Conservation (phyloP, 2,797 vertebrate species). For the Leptoclinus maculatus region DNA sequence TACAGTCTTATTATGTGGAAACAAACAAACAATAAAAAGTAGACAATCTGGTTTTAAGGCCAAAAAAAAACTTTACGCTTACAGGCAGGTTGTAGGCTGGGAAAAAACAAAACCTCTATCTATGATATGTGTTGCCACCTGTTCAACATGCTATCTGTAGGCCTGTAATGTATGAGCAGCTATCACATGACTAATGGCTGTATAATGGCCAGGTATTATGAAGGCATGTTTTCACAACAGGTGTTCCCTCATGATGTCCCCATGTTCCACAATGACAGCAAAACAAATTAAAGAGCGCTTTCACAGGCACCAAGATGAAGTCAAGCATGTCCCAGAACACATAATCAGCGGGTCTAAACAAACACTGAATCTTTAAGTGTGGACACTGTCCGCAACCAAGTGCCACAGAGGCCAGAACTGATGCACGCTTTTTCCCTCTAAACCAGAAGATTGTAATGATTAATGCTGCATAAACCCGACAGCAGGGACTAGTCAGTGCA, state of each 20-base stretch:
- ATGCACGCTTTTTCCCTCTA: background rate
- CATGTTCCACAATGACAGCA: constrained; percentile 17
- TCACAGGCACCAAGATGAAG: constrained; percentile 13
- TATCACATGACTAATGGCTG: constrained; percentile 19
- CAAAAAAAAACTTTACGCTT: background rate
- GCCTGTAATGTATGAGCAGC: constrained; percentile 18
- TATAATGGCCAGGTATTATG: background rate
- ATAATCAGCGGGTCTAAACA: constrained; percentile 9
- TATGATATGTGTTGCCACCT: background rate
- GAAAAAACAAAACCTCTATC: background rate
- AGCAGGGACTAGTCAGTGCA: constrained; percentile 32
- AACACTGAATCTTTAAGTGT: constrained; percentile 10
- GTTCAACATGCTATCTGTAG: constrained; percentile 24
- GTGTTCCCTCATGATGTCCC: constrained; percentile 23
- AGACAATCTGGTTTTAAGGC: background rate
- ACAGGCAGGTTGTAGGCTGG: background rate
- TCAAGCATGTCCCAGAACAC: background rate
- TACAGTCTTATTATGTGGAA: constrained; percentile 1
- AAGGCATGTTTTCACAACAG: constrained; percentile 17
- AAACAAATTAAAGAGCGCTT: constrained; percentile 19
- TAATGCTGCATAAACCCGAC: constrained; percentile 23
- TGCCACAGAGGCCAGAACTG: background rate
- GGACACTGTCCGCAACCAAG: background rate
- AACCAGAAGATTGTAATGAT: constrained; percentile 25
- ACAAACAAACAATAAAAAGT: background rate